A percentile compares a stretch with the other conserved stretches of the same genome.
Evolutionary conservation across 2,797 vertebrate species (phyloP).

Genomic region (Etheostoma perlongum): DNA sequence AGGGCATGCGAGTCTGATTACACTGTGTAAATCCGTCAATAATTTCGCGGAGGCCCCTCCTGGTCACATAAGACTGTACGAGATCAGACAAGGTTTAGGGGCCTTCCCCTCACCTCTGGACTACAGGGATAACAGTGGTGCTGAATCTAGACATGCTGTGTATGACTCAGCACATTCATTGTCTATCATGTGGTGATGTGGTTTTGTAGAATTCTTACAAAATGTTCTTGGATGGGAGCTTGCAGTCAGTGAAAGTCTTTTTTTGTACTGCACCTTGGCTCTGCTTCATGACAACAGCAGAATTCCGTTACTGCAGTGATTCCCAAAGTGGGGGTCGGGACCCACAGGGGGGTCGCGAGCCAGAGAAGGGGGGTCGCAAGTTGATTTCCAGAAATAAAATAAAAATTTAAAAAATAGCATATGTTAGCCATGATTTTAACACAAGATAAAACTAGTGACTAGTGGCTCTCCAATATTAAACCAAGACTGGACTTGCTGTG

Average conservation of each 20-base stretch:
- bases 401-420: too few species aligned
- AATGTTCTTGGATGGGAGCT: neutral
- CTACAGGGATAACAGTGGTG: neutral
- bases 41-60: slow-evolving; percentile 46
- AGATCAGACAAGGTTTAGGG: slow-evolving; percentile 73
- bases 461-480: too few species aligned
- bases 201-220: neutral
- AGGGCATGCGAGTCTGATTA: slow-evolving; percentile 51
- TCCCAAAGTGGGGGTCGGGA: too few species aligned
- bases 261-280: slow-evolving; percentile 2
- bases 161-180: slow-evolving; percentile 51
- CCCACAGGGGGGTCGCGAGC: too few species aligned
- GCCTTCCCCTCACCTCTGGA: slow-evolving; percentile 20
- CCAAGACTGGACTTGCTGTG: too few species aligned
- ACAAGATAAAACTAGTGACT: too few species aligned
- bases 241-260: slow-evolving; percentile 9
- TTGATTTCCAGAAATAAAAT: too few species aligned
- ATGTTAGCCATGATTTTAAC: too few species aligned
- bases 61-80: slow-evolving; percentile 48
- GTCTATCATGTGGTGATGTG: neutral
- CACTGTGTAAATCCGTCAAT: slow-evolving; percentile 66
- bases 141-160: neutral
- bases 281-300: neutral
- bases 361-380: too few species aligned
- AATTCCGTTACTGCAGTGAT: slow-evolving; percentile 11